These are phyloP conservation scores for Trichopria drosophilae DNA, from an alignment of 2,888 invertebrate species.

Conservation along the genomic window DNA sequence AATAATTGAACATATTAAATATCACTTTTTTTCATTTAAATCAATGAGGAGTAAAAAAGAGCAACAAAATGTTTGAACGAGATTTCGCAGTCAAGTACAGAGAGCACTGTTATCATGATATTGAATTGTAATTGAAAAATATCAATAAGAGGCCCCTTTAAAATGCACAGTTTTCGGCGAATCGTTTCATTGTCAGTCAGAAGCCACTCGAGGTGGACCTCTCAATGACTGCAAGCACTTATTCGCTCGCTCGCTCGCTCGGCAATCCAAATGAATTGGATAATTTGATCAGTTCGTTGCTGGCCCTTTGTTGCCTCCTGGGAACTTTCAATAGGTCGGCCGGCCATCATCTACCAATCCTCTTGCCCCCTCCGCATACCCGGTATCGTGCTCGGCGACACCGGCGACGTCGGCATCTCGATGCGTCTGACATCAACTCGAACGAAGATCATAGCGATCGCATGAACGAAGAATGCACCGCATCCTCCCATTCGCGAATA, in stretches of 20 bases:
- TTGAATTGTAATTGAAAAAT: too few relatives aligned
- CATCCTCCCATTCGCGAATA: slow-evolving; percentile 28
- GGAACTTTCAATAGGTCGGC: slow-evolving; percentile 56
- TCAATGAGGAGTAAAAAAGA: too few relatives aligned
- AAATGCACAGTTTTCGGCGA: slow-evolving; percentile 51
- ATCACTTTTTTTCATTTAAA: too few relatives aligned
- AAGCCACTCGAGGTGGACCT: slow-evolving; percentile 52
- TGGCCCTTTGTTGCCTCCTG: slow-evolving; percentile 59
- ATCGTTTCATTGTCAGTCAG: slow-evolving; percentile 46
- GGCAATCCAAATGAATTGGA: slow-evolving; percentile 60
- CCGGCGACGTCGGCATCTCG: slow-evolving; percentile 14
- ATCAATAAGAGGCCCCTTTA: too few relatives aligned
- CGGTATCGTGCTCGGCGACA: background rate
- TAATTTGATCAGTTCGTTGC: slow-evolving; percentile 59
- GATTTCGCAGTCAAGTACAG: too few relatives aligned
- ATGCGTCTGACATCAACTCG: slow-evolving; percentile 27
- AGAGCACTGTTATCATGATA: too few relatives aligned
- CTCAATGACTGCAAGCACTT: slow-evolving; percentile 54
- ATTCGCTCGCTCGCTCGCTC: slow-evolving; percentile 52
- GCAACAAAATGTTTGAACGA: too few relatives aligned
- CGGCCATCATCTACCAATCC: slow-evolving; percentile 49
- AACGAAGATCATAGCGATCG: slow-evolving; percentile 41
- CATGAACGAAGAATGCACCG: slow-evolving; percentile 41
- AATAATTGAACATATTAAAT: too few relatives aligned
- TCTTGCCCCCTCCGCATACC: slow-evolving; percentile 28